Conservation (phyloP, 35 echinoderm and acorn worm genomes). For the Stichopus chloronotus region DNA sequence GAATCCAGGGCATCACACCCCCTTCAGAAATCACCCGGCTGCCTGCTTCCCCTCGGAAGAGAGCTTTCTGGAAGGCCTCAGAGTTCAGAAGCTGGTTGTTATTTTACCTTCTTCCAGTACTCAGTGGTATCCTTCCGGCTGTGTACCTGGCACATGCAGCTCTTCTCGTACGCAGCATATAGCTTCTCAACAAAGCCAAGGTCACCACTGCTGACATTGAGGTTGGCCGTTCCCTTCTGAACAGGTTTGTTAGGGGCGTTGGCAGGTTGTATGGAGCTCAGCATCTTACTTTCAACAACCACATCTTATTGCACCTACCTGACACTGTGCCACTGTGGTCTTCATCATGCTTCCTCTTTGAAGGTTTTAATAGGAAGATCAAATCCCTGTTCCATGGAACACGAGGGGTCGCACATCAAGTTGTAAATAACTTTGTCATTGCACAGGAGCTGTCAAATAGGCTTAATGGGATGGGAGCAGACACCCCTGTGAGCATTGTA, state of each 20-base stretch:
- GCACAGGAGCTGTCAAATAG: conserved; percentile 27
- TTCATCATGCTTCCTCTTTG: conserved; percentile 64
- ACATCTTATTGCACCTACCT: conserved; percentile 55
- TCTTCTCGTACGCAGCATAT: conserved; percentile 36
- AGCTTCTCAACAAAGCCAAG: conserved; percentile 8
- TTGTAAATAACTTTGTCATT: conserved; percentile 43
- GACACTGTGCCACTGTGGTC: conserved; percentile 66
- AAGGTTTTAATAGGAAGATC: conserved; percentile 52
- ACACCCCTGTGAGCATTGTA: neutral
- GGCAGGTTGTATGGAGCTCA: conserved; percentile 50
- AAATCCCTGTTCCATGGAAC: conserved; percentile 56
- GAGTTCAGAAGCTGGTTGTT: conserved; percentile 52
- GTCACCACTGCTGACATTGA: conserved; percentile 17
- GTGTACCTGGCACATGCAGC: conserved; percentile 10
- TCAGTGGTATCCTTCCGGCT: conserved; percentile 33
- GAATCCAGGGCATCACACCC: neutral
- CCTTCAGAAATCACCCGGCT: conserved; percentile 42
- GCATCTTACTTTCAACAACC: conserved; percentile 61
- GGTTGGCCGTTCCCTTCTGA: neutral
- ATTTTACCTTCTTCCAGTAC: neutral
- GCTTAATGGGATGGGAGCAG: conserved; percentile 24
- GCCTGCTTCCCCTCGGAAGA: conserved; percentile 1
- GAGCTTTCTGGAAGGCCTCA: conserved; percentile 58
- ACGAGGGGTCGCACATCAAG: conserved; percentile 42
- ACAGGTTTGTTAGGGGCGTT: conserved; percentile 46